phyloP scores from a whole-genome alignment of 23 tunicate genomes.

The Trididemnum clinides region DNA sequence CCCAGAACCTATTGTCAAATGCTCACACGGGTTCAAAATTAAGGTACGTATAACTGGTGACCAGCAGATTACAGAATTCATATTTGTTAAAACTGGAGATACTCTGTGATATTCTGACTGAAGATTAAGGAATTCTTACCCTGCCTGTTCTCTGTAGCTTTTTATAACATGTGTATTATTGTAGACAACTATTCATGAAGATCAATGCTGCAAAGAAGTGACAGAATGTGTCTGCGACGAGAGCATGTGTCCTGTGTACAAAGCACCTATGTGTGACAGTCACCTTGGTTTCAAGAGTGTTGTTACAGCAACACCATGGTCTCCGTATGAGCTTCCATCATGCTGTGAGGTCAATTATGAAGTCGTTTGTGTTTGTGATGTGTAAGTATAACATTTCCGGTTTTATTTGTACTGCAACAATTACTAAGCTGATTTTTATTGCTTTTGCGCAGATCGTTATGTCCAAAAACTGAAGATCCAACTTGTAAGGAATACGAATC shows the following conservation, averaged over 20 bases:
- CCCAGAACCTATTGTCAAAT: slow-evolving; percentile 44
- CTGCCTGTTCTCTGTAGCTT: too few species aligned
- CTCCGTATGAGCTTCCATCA: slow-evolving; percentile 45
- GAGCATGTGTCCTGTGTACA: slow-evolving; percentile 59
- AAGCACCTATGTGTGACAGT: slow-evolving; percentile 57
- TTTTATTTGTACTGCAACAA: too few species aligned
- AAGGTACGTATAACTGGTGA: too few species aligned
- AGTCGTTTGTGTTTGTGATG: slow-evolving; percentile 88
- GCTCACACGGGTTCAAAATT: slow-evolving; percentile 71
- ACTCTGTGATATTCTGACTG: too few species aligned
- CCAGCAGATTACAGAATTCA: too few species aligned
- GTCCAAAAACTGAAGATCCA: slow-evolving; percentile 65
- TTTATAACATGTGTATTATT: too few species aligned
- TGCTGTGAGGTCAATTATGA: slow-evolving; percentile 83
- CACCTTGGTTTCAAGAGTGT: slow-evolving; percentile 62
- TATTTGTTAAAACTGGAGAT: too few species aligned
- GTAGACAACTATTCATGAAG: slow-evolving; percentile 36
- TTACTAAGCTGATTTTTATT: not conserved
- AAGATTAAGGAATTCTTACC: too few species aligned
- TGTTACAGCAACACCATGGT: slow-evolving; percentile 70
- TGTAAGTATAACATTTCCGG: slow-evolving; percentile 51
- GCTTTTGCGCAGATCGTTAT: slow-evolving; percentile 63
- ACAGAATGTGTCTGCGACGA: slow-evolving; percentile 88
- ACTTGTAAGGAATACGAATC: slow-evolving; percentile 69
- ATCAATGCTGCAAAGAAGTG: slow-evolving; percentile 75